phyloP scores from a whole-genome alignment of 2,888 invertebrate genomes.

The Polydrusus pterygomalis region DNA sequence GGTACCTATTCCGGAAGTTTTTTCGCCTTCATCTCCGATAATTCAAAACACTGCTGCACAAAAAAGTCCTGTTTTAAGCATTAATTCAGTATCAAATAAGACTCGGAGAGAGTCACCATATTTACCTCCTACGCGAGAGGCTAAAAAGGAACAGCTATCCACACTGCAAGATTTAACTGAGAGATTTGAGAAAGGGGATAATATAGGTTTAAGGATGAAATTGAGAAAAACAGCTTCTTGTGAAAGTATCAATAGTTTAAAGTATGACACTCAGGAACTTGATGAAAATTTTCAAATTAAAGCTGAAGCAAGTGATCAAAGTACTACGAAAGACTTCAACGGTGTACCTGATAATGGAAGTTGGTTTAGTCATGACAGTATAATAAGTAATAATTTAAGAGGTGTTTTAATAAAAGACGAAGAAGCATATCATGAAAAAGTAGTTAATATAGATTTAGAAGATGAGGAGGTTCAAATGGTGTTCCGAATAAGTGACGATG shows the following conservation, averaged over 20 bases:
- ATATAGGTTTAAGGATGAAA: slow-evolving; percentile 14
- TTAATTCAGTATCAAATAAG: background rate
- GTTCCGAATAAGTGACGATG: background rate
- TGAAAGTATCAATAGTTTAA: slow-evolving; percentile 18
- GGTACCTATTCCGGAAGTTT: background rate
- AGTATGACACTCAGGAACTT: slow-evolving; percentile 19
- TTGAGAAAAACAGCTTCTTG: background rate
- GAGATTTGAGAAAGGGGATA: slow-evolving; percentile 9
- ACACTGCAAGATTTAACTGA: slow-evolving; percentile 13
- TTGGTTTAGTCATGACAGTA: background rate
- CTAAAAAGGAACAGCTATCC: background rate
- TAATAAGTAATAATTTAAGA: too few relatives aligned
- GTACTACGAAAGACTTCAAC: background rate
- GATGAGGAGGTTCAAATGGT: slow-evolving; percentile 27
- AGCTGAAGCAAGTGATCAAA: background rate
- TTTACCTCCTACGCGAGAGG: background rate
- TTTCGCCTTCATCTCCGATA: background rate
- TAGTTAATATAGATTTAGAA: slow-evolving; percentile 25
- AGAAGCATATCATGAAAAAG: background rate
- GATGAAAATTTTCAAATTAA: slow-evolving; percentile 5
- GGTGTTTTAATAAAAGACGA: background rate
- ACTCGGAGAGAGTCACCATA: background rate
- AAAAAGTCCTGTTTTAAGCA: background rate
- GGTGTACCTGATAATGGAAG: background rate
- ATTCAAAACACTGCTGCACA: background rate